Evolutionary conservation across 2,888 invertebrate genomes (phyloP), one percentile per base, ranked within the genome.

Genomic region (Xestobium rufovillosum): DNA sequence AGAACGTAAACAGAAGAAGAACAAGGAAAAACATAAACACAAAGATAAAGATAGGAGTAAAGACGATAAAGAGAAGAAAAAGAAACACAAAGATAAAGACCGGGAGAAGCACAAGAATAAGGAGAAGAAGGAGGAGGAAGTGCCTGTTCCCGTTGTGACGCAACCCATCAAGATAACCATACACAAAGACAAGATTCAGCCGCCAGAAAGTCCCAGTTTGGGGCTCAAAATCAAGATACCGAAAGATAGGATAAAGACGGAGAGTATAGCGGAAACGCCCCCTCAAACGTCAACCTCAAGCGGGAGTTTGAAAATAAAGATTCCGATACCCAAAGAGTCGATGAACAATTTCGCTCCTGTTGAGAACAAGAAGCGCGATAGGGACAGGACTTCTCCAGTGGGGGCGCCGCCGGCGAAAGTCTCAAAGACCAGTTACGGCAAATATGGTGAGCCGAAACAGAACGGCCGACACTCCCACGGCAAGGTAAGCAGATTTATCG

Each of bases 191-290:
- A 76, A 75, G 54, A 56, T 75, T 3, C 65, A 26, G 50, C 53
- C 45, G 36, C 23, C 49, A 52, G 4, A 50, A 68, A 17, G 34
- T 0, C 66, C 65, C 34, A 68, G 70, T 1, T 54, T 63, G 1
- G 79, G 80, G 1, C 58, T 88, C 30, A 87, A 87, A 61, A 83
- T 88, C 31, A 88, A 86, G 62, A 88, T 88, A 34, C 80, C 83
- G 1, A 85, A 83, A 56, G 84, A 85, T 45, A 69, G 80, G 33
- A 62, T 85, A 26, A 77, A 79, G 48, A 70, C 70, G 31, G 75
- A 66, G 45, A 33, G 59, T 39, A 54, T 63, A 37, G 46, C 69
- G 63, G 45, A 72, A 63, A 1, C 67, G 63, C 14, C 45, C 40
- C 23, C 23, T 19, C 23, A 19, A n/a, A 8, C 23, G 23, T 19